Conservation (phyloP, 2,888 invertebrate species). For the Tortrix viridana region DNA sequence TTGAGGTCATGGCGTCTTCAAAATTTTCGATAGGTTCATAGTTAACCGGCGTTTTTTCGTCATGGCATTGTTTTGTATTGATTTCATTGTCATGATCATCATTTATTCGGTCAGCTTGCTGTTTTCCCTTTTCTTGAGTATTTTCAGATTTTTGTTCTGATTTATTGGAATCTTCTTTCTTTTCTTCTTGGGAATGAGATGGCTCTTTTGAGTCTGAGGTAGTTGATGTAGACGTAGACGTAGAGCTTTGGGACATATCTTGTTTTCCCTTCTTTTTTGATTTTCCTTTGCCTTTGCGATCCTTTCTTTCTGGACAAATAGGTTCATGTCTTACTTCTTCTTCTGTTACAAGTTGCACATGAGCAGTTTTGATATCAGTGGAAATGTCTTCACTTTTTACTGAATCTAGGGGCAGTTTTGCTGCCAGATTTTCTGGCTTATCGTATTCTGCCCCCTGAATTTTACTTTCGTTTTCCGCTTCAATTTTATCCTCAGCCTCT, state of each 20-base stretch:
- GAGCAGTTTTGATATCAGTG: constrained; percentile 39
- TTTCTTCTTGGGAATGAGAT: constrained; percentile 40
- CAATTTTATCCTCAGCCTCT: constrained; percentile 51
- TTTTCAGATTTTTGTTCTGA: constrained; percentile 49
- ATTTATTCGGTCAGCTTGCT: constrained; percentile 50
- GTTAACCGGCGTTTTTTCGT: constrained; percentile 40
- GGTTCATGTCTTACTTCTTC: constrained; percentile 46
- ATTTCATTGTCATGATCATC: constrained; percentile 37
- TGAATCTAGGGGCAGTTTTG: neutral
- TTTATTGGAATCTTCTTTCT: constrained; percentile 54
- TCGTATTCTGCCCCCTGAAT: too few species aligned
- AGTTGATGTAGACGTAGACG: constrained; percentile 37
- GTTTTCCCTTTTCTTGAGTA: constrained; percentile 61
- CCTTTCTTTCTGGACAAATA: constrained; percentile 65
- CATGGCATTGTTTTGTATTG: constrained; percentile 33
- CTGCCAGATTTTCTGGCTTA: neutral
- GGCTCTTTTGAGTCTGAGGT: constrained; percentile 43
- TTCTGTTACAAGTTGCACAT: constrained; percentile 17
- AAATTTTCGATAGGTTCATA: constrained; percentile 74
- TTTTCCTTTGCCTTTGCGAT: constrained; percentile 70
- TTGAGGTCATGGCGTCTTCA: constrained; percentile 76
- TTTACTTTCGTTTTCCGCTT: neutral
- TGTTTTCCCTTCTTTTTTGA: constrained; percentile 69
- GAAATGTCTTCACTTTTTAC: constrained; percentile 1
- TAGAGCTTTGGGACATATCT: constrained; percentile 45